These are phyloP conservation scores for Cheilosia vulpina DNA, from an alignment of 2,888 invertebrate species.

Conservation along the genomic window DNA sequence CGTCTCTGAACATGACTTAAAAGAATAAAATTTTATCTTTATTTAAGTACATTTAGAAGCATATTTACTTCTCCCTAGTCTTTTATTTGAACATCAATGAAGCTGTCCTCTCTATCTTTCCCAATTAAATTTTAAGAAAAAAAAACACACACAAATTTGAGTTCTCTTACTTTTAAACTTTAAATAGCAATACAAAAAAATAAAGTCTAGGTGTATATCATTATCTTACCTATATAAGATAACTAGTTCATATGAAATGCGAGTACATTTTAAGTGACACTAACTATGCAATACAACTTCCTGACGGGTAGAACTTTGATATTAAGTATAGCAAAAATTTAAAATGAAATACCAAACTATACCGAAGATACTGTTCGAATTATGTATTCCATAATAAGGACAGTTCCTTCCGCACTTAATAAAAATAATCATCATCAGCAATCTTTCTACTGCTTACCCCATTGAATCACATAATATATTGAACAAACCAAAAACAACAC, in stretches of 20 bases:
- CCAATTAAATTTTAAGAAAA: slow-evolving; percentile 9
- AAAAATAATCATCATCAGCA: slow-evolving; percentile 44
- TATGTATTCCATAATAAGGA: slow-evolving; percentile 26
- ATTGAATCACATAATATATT: slow-evolving; percentile 47
- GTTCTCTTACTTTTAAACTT: slow-evolving; percentile 15
- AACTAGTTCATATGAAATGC: slow-evolving; percentile 7
- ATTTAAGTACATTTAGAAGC: not conserved
- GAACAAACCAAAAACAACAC: slow-evolving; percentile 16
- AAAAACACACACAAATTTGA: not conserved
- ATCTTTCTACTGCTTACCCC: slow-evolving; percentile 70
- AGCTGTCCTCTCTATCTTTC: slow-evolving; percentile 46
- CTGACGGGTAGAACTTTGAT: slow-evolving; percentile 57
- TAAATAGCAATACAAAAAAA: slow-evolving; percentile 40
- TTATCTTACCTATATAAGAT: slow-evolving; percentile 17
- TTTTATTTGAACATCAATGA: not conserved
- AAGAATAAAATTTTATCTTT: too few relatives aligned
- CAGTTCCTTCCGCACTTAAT: slow-evolving; percentile 33
- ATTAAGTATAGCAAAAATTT: slow-evolving; percentile 19
- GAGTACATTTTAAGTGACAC: slow-evolving; percentile 21
- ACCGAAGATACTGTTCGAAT: not conserved
- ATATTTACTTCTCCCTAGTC: not conserved
- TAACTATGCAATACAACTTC: slow-evolving; percentile 47
- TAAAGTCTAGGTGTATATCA: slow-evolving; percentile 29
- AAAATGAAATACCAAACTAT: not conserved
- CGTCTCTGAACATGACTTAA: too few relatives aligned